A percentile compares a stretch with the other conserved stretches of the same genome.
Evolutionary conservation across 92 coral and sea anemone genomes (phyloP).

Genomic region (Meandrina meandrites): DNA sequence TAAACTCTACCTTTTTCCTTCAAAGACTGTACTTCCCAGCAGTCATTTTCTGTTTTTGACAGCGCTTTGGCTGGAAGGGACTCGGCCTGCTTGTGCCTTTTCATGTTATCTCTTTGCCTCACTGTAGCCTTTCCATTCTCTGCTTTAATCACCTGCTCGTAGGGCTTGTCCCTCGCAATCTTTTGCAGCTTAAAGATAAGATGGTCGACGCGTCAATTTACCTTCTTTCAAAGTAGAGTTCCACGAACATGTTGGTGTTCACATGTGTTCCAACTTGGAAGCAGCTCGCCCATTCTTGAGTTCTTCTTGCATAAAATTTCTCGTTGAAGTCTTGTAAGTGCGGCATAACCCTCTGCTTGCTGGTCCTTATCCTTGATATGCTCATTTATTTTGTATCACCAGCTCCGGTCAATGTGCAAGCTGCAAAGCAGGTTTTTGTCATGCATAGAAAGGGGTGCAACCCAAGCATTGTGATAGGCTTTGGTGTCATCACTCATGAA

Average conservation of each 20-base stretch:
- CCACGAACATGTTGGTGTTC: conserved; percentile 47
- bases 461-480: conserved; percentile 45
- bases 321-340: conserved; percentile 20
- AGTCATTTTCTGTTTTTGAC: background rate
- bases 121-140: conserved; percentile 36
- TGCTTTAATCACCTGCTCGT: conserved; percentile 39
- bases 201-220: conserved; percentile 29
- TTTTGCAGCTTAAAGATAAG: conserved; percentile 32
- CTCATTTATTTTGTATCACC: conserved; percentile 32
- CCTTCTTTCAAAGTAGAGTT: conserved; percentile 37
- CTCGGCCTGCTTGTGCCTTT: conserved; percentile 15
- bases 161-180: conserved; percentile 40
- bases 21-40: conserved; percentile 12
- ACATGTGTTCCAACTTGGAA: conserved; percentile 26
- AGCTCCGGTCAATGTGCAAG: conserved; percentile 46
- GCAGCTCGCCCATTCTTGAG: conserved; percentile 35
- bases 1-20: background rate
- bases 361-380: conserved; percentile 31
- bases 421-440: conserved; percentile 40
- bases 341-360: conserved; percentile 22
- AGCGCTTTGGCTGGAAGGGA: background rate
- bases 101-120: conserved; percentile 31
- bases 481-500: conserved; percentile 45
- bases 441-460: conserved; percentile 13
- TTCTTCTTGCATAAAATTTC: conserved; percentile 11